Evolutionary conservation across 1,140 invertebrate species (phyloP).

Genomic region (Gryllus bimaculatus): DNA sequence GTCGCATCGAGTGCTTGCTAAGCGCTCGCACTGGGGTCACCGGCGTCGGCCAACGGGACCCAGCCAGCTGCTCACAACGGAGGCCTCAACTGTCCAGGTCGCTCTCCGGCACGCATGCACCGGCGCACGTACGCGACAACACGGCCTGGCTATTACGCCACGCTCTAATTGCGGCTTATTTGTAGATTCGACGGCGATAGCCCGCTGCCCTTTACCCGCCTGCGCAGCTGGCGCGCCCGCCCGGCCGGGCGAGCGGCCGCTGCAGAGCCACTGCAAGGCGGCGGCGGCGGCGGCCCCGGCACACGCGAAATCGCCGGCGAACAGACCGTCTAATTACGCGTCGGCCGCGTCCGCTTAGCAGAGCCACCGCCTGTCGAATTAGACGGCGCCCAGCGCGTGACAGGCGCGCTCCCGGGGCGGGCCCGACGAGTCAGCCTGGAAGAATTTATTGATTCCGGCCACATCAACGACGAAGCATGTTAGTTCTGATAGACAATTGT

Average conservation of each 20-base stretch:
- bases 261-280: background rate
- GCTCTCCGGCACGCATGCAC: background rate
- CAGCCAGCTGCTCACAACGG: background rate
- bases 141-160: background rate
- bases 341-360: background rate
- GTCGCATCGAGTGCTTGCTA: too few species aligned
- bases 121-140: background rate
- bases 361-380: background rate
- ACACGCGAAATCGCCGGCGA: background rate
- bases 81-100: background rate
- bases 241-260: background rate
- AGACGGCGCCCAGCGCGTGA: background rate
- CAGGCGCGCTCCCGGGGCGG: too few species aligned
- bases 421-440: background rate
- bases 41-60: background rate
- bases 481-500: too few species aligned
- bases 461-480: too few species aligned
- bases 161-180: background rate
- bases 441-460: too few species aligned
- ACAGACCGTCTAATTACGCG: background rate
- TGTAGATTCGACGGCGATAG: background rate
- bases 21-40: too few species aligned
- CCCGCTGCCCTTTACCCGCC: background rate
- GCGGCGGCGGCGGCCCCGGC: too few species aligned
- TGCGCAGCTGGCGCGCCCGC: background rate